A percentile compares a stretch with the other conserved stretches of the same genome.
Conservation (phyloP, 1,140 invertebrate species). For the Nephila pilipes region DNA sequence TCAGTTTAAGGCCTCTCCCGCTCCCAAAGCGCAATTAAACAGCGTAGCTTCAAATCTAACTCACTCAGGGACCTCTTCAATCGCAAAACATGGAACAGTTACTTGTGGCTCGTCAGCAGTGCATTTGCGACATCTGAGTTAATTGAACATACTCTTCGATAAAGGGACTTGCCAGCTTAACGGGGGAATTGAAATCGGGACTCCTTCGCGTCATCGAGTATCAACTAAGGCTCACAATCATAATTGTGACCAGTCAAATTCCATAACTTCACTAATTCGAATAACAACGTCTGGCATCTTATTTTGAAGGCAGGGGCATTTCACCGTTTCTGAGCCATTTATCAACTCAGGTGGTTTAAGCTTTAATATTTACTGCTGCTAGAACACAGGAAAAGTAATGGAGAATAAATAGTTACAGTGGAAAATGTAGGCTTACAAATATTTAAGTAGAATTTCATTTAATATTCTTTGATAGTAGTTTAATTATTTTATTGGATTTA, state of each 20-base stretch:
- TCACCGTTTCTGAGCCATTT: not conserved
- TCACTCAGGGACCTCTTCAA: conserved; percentile 2
- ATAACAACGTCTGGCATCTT: conserved; percentile 30
- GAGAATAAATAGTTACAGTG: not conserved
- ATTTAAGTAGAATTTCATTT: too few relatives aligned
- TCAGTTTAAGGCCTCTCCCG: not conserved
- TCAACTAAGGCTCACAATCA: conserved; percentile 31
- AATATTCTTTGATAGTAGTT: not conserved
- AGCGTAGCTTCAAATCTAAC: not conserved
- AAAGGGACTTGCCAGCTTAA: not conserved
- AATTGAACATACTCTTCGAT: conserved; percentile 19
- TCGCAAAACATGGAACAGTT: conserved; percentile 2
- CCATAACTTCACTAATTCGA: conserved; percentile 24
- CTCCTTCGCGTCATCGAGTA: conserved; percentile 2
- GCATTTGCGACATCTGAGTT: conserved; percentile 22
- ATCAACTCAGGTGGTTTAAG: not conserved
- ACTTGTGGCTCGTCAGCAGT: conserved; percentile 5
- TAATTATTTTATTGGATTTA: too few relatives aligned
- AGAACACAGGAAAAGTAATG: not conserved
- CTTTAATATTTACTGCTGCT: not conserved
- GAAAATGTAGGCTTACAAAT: not conserved
- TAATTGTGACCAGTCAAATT: conserved; percentile 37
- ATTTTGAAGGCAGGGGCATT: conserved; percentile 3
- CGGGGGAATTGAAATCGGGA: conserved; percentile 26
- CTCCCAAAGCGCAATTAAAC: conserved; percentile 15